A percentile compares a stretch with the other conserved stretches of the same genome.
Evolutionary conservation across 2,888 invertebrate species (phyloP).

Genomic region (Aleiodes alternator): DNA sequence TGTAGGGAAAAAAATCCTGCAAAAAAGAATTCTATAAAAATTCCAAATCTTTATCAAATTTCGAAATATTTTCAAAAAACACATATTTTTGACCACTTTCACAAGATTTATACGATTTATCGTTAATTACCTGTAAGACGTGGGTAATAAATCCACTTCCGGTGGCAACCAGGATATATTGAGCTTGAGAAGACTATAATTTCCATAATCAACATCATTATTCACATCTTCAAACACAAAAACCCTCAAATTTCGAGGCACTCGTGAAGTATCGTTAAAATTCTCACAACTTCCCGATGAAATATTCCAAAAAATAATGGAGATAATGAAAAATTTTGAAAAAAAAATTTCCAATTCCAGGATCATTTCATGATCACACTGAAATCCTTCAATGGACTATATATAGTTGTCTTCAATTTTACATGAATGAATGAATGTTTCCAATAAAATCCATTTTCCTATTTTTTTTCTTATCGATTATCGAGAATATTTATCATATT

Average conservation of each 20-base stretch:
- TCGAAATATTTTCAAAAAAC: background rate
- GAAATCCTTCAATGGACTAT: background rate
- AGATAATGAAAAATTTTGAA: background rate
- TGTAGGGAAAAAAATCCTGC: no score
- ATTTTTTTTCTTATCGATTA: no score
- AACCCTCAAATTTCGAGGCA: conserved; percentile 61
- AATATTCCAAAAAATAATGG: background rate
- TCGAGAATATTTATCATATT: background rate
- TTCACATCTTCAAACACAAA: conserved; percentile 55
- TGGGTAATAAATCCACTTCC: conserved; percentile 53
- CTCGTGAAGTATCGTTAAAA: conserved; percentile 40
- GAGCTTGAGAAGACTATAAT: conserved; percentile 58
- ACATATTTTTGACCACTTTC: background rate
- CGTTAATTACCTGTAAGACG: conserved; percentile 65
- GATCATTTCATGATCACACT: conserved; percentile 15
- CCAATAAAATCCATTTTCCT: background rate
- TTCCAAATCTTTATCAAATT: no score
- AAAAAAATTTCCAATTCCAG: background rate
- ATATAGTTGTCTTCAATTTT: background rate
- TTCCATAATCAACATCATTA: conserved; percentile 41
- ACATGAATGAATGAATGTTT: background rate
- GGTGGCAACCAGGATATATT: conserved; percentile 67
- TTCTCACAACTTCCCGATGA: background rate
- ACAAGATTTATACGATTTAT: background rate
- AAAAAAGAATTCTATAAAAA: no score